A percentile compares a stretch with the other conserved stretches of the same genome.
Conservation (phyloP, 2,888 invertebrate genomes). For the Tribolium freemani region DNA sequence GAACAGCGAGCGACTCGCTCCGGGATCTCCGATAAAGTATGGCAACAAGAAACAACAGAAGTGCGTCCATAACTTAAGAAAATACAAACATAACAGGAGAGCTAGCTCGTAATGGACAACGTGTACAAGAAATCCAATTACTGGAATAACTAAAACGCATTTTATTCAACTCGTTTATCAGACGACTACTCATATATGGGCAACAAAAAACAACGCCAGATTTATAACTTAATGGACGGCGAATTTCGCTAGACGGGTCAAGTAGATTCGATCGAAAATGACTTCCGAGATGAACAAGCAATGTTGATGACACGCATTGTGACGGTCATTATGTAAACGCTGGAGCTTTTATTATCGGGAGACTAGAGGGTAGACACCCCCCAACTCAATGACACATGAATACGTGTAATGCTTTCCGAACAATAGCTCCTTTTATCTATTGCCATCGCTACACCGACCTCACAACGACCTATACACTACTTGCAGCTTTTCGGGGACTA, state of each 20-base stretch:
- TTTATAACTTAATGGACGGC: conserved; percentile 36
- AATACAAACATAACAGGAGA: conserved; percentile 56
- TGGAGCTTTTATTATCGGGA: conserved; percentile 63
- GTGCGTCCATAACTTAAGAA: conserved; percentile 54
- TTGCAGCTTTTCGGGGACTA: background rate
- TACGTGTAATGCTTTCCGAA: conserved; percentile 52
- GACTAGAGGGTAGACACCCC: conserved; percentile 27
- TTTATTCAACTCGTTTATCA: conserved; percentile 59
- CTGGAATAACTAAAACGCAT: conserved; percentile 55
- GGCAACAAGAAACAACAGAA: conserved; percentile 53
- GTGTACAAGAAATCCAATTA: conserved; percentile 60
- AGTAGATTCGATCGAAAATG: conserved; percentile 64
- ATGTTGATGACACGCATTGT: conserved; percentile 67
- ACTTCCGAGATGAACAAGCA: conserved; percentile 67
- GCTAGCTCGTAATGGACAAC: conserved; percentile 56
- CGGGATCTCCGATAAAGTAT: conserved; percentile 49
- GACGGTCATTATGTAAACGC: conserved; percentile 67
- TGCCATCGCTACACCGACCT: conserved; percentile 1
- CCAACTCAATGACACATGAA: conserved; percentile 55
- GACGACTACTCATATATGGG: conserved; percentile 57
- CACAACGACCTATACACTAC: background rate
- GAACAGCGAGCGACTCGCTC: conserved; percentile 21
- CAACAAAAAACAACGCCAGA: conserved; percentile 43
- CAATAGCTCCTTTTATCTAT: conserved; percentile 51
- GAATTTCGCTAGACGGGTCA: conserved; percentile 55